Base-by-base conservation (phyloP, 92 coral and sea anemone genomes). In the Bergia puertoricense region DNA sequence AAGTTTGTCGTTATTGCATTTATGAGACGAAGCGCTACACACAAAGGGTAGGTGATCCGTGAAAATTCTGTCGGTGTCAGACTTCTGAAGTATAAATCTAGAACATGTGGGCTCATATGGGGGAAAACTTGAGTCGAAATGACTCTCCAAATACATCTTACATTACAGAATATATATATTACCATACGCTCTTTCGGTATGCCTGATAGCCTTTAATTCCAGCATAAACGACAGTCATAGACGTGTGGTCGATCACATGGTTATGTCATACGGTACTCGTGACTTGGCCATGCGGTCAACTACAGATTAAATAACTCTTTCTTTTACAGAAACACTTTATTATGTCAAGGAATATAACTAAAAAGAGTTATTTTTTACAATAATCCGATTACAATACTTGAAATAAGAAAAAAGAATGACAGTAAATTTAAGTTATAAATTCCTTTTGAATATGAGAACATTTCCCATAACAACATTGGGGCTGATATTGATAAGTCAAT, bases 21-120 rank as follows among this genome's bases (percentile, higher is more conserved):
- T 97, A 97, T 73, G 99, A 97, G 50, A 97, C 99, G 16, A 92
- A 88, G 85, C 92, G 91, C 80, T 91, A 76, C 51, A 91, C 91
- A 36, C 99, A 97, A 87, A 97, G 91, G 99, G 99, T 92, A 54
- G 88, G 94, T 85, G 78, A 76, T 5, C 86, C 82, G 44, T 88
- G 41, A 91, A 46, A 66, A 56, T 36, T 2, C 44, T 42, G 86
- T 82, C 74, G 59, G 57, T 16, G 59, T 54, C 59, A 54, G 59
- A 54, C 18, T 11, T 54, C 14, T 11, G 11, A 54, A 54, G 69
- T 62, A 62, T 62, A 3, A 6, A 62, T 20, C 13, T 3, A 57
- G 66, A 57, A 8, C 1, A 11, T 8, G 8, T 48, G 22, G 11
- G 66, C 66, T 8, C 2, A 11, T 57, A 18, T 22, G 20, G 67